These are phyloP conservation scores for Ellobium chinense DNA, from an alignment of 2,888 invertebrate species.

Conservation along the genomic window DNA sequence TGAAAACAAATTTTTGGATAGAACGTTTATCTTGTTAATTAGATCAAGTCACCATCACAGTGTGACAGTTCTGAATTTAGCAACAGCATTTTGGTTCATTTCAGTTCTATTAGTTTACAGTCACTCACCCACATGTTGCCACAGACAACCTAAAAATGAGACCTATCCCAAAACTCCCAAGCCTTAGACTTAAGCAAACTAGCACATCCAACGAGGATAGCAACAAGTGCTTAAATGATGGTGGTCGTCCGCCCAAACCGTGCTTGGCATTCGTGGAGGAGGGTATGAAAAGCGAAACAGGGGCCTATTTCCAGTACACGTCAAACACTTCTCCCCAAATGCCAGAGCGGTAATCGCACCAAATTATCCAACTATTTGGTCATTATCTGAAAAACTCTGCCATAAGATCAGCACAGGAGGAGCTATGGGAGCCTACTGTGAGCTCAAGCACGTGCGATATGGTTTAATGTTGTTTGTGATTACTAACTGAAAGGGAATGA, in stretches of 20 bases:
- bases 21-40: too few relatives aligned
- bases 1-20: too few relatives aligned
- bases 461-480: too few relatives aligned
- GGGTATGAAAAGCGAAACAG: neutral
- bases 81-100: too few relatives aligned
- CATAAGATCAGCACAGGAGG: neutral
- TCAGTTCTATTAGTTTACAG: too few relatives aligned
- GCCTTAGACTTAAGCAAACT: too few relatives aligned
- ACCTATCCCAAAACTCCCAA: neutral
- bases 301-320: conserved; percentile 8
- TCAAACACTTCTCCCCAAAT: neutral
- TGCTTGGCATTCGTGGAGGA: neutral
- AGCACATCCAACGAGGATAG: too few relatives aligned
- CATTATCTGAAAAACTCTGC: conserved; percentile 24
- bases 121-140: conserved; percentile 35
- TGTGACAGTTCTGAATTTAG: too few relatives aligned
- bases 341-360: conserved; percentile 7
- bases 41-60: too few relatives aligned
- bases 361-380: conserved; percentile 30
- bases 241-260: neutral
- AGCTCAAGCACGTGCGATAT: too few relatives aligned
- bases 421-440: neutral
- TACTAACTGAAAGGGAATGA: conserved; percentile 11
- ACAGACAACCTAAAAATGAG: neutral
- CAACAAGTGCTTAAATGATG: neutral